Percentiles rank a stretch among this genome's conserved stretches.
These are phyloP conservation scores for Petrocephalus sullivani DNA, from an alignment of 2,797 vertebrate genomes.

Conservation along the genomic window DNA sequence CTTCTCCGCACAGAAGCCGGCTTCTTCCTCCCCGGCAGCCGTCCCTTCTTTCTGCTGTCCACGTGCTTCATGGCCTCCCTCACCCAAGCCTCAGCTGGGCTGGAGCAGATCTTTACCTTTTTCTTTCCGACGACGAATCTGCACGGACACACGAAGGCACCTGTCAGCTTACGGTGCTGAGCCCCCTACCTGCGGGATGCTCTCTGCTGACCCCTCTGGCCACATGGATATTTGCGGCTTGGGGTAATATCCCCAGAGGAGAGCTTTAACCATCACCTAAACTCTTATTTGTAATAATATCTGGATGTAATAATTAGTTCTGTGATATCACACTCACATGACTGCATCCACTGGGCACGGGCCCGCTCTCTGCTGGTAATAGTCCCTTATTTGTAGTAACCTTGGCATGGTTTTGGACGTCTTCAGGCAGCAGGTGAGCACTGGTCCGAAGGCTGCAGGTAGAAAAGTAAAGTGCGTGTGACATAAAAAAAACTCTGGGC, in stretches of 20 bases:
- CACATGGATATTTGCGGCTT: background rate
- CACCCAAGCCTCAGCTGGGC: background rate
- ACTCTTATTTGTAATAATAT: background rate
- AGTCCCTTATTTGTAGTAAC: background rate
- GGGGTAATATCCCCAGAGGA: background rate
- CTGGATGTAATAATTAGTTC: background rate
- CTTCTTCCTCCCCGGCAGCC: background rate
- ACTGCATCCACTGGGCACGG: background rate
- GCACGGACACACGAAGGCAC: background rate
- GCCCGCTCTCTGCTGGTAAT: background rate
- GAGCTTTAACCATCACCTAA: background rate
- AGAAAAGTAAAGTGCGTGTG: background rate
- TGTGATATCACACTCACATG: background rate
- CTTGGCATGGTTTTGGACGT: background rate
- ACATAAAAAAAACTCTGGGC: background rate
- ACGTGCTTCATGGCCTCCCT: background rate
- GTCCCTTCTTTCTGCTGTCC: background rate
- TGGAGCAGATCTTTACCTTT: background rate
- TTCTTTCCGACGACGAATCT: background rate
- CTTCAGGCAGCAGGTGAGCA: background rate
- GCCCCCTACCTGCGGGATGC: background rate
- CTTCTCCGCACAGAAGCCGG: background rate
- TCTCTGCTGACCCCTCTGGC: background rate
- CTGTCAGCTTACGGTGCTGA: background rate
- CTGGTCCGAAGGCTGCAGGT: background rate